These are phyloP conservation scores for Rhadinocentrus ornatus DNA, from an alignment of 2,797 vertebrate genomes.

Conservation along the genomic window DNA sequence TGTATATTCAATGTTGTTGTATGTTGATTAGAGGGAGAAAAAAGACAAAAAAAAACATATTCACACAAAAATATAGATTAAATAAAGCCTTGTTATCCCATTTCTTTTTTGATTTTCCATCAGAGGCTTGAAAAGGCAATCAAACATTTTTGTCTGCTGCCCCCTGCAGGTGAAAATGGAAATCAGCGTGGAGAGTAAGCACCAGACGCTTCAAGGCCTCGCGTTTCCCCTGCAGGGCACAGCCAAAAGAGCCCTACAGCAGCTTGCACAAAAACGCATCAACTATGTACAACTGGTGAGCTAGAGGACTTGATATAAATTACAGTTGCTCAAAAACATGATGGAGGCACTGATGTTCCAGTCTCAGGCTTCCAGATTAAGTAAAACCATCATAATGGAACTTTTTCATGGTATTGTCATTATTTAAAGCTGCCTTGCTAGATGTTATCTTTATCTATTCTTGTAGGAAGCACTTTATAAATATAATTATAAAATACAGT, in stretches of 20 bases:
- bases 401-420: neutral
- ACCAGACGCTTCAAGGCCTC: slow-evolving; percentile 94
- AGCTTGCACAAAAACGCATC: slow-evolving; percentile 88
- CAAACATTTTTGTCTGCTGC: slow-evolving; percentile 57
- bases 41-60: neutral
- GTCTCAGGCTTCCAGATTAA: neutral
- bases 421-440: neutral
- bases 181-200: slow-evolving; percentile 95
- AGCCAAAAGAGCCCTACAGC: slow-evolving; percentile 89
- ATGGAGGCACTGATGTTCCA: neutral
- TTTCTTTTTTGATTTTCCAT: neutral
- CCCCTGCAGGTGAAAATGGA: slow-evolving; percentile 92
- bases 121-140: neutral
- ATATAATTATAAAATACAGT: neutral
- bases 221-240: slow-evolving; percentile 92
- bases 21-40: neutral
- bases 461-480: no score
- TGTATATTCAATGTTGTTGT: neutral
- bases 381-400: neutral
- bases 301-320: neutral
- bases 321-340: neutral
- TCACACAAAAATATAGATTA: neutral
- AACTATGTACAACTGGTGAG: slow-evolving; percentile 98
- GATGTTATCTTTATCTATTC: neutral
- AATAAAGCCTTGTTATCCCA: neutral